These are phyloP conservation scores for Carettochelys insculpta DNA, from an alignment of 2,113 vertebrate genomes.

Conservation along the genomic window DNA sequence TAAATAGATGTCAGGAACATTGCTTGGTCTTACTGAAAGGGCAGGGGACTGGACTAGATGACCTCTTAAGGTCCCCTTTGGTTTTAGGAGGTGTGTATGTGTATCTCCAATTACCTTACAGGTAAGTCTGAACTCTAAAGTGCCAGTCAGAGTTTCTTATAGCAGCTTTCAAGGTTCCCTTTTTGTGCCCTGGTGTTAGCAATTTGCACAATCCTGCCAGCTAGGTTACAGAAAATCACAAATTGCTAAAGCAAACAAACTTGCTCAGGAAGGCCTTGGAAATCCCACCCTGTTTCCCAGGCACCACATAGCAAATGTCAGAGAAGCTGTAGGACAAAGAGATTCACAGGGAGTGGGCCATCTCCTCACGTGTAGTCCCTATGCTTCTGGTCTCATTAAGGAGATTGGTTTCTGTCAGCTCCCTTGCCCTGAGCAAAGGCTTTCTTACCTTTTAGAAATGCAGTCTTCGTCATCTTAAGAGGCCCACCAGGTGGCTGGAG, in stretches of 20 bases:
- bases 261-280: not conserved
- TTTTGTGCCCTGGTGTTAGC: not conserved
- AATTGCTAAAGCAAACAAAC: not conserved
- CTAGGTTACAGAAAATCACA: not conserved
- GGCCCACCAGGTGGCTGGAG: constrained; percentile 80
- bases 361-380: not conserved
- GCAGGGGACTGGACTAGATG: too few species aligned
- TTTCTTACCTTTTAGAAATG: constrained; percentile 79
- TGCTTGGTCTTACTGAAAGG: too few species aligned
- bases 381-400: not conserved
- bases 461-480: constrained; percentile 65
- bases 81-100: too few species aligned
- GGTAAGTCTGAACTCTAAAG: not conserved
- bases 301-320: not conserved
- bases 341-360: too few species aligned
- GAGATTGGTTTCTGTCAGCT: not conserved
- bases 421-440: not conserved
- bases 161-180: not conserved
- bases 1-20: too few species aligned
- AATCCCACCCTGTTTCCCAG: not conserved
- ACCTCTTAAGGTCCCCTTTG: too few species aligned
- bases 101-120: too few species aligned
- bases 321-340: not conserved
- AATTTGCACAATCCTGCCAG: not conserved
- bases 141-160: not conserved